Percentiles rank a stretch among this genome's conserved stretches.
phyloP scores from a whole-genome alignment of 2,797 vertebrate genomes.

The Liparis tanakae region DNA sequence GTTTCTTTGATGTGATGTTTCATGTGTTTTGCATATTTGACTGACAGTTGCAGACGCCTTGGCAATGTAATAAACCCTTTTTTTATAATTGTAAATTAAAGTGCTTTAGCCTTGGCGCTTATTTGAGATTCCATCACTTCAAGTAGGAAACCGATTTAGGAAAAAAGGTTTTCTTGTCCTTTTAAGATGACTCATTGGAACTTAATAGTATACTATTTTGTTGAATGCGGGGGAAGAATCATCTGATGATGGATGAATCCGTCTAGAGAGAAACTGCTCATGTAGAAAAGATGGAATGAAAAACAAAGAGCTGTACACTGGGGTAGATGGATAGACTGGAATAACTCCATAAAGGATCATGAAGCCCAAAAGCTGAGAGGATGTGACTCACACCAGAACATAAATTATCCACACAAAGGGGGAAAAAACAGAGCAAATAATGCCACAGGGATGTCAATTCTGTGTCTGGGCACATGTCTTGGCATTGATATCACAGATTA shows the following conservation, averaged over 20 bases:
- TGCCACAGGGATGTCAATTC: too few species aligned
- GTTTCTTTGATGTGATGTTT: too few species aligned
- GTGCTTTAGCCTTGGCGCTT: background rate
- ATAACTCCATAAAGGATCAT: background rate
- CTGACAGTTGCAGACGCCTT: background rate
- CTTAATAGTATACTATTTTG: background rate
- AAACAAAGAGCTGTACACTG: background rate
- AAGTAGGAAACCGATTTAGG: background rate
- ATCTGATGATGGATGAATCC: background rate
- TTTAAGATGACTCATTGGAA: background rate
- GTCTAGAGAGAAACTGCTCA: background rate
- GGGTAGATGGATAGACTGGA: background rate
- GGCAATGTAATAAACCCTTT: background rate
- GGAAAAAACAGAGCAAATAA: too few species aligned
- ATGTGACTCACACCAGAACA: background rate
- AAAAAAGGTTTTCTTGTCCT: background rate
- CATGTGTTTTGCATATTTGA: background rate
- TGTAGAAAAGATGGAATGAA: background rate
- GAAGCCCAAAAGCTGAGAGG: background rate
- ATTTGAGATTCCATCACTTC: background rate
- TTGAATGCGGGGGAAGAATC: background rate
- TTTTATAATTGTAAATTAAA: background rate
- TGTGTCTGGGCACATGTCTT: constrained; percentile 23
- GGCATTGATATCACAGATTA: constrained; percentile 42
- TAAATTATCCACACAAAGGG: constrained; percentile 27